Evolutionary conservation across 2,113 vertebrate genomes (phyloP).

Genomic region (Pangasianodon gigas): DNA sequence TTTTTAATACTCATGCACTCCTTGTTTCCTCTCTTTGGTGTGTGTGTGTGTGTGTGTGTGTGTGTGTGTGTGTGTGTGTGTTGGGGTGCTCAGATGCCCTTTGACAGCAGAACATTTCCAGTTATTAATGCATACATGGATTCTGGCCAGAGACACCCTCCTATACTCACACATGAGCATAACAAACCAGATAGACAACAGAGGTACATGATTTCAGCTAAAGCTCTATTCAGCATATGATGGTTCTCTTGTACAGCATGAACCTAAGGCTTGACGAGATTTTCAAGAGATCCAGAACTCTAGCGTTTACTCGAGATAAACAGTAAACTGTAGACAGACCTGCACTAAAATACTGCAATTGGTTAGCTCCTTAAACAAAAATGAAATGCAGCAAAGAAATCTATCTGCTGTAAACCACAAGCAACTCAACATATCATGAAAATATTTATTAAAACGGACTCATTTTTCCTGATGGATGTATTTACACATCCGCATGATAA

Average conservation of each 20-base stretch:
- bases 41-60: no score
- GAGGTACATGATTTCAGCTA: not conserved
- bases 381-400: not conserved
- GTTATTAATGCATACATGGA: constrained; percentile 1
- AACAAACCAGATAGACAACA: not conserved
- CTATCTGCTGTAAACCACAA: not conserved
- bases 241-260: not conserved
- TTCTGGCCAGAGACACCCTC: constrained; percentile 29
- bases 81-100: not conserved
- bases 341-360: not conserved
- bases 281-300: not conserved
- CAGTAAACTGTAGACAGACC: not conserved
- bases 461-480: not conserved
- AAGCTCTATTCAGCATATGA: not conserved
- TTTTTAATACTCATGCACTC: not conserved
- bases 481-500: not conserved
- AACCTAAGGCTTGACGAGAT: not conserved
- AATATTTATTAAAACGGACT: not conserved
- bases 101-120: constrained; percentile 28
- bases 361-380: not conserved
- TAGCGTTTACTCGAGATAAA: not conserved
- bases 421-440: not conserved
- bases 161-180: constrained; percentile 4
- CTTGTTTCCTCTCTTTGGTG: not conserved
- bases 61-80: no score